phyloP scores from a whole-genome alignment of 2,888 invertebrate genomes.

The Cryptus armator region DNA sequence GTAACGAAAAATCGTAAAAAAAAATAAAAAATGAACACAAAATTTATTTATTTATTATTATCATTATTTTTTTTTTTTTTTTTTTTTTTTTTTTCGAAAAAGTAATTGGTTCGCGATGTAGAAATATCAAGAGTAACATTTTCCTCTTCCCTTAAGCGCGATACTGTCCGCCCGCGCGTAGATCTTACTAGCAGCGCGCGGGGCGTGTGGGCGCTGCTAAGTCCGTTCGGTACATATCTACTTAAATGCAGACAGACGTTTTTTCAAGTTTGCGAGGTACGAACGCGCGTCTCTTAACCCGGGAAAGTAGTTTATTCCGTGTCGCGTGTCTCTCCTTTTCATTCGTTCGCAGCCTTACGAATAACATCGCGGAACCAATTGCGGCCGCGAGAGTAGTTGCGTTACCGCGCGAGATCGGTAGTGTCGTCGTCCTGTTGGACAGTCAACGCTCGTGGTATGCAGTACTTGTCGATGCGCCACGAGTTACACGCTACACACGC shows the following conservation, averaged over 20 bases:
- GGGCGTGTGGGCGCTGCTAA: not conserved
- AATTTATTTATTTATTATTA: too few relatives aligned
- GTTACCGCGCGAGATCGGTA: not conserved
- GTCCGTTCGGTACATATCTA: not conserved
- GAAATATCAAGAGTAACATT: constrained; percentile 22
- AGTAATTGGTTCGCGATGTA: not conserved
- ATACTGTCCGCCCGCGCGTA: constrained; percentile 4
- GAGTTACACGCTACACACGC: constrained; percentile 29
- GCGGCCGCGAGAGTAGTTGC: not conserved
- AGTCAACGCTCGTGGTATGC: constrained; percentile 10
- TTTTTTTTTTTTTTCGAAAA: not conserved
- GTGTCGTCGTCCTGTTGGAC: constrained; percentile 30
- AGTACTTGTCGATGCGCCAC: constrained; percentile 42
- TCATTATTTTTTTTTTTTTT: not conserved
- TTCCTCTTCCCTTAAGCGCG: constrained; percentile 25
- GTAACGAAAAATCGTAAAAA: too few relatives aligned
- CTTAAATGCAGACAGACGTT: constrained; percentile 14
- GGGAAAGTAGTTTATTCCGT: not conserved
- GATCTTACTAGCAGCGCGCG: not conserved
- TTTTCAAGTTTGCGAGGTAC: constrained; percentile 2
- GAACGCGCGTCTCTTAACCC: not conserved
- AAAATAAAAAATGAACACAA: too few relatives aligned
- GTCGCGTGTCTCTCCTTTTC: not conserved
- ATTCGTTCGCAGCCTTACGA: not conserved
- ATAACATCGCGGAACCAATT: not conserved